Conservation (phyloP, 2,113 vertebrate species). For the Calypte anna region DNA sequence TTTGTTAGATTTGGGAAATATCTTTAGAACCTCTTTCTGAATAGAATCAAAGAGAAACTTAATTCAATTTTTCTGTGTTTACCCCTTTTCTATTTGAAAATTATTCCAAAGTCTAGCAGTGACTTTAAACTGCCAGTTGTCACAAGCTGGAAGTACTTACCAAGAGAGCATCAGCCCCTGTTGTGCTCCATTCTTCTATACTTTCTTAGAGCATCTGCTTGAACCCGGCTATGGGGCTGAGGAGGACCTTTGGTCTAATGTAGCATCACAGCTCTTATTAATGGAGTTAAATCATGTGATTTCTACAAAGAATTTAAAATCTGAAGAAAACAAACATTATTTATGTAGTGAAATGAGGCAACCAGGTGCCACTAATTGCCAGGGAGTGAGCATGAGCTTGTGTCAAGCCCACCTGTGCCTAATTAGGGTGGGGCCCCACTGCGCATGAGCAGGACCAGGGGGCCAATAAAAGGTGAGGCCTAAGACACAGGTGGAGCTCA, state of each 20-base stretch:
- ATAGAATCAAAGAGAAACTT: not conserved
- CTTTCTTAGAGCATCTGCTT: not conserved
- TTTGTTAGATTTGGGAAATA: not conserved
- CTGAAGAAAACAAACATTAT: not conserved
- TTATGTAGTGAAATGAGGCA: no score
- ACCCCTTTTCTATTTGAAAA: not conserved
- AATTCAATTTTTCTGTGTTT: not conserved
- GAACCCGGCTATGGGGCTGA: not conserved
- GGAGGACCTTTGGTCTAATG: not conserved
- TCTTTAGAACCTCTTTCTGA: not conserved
- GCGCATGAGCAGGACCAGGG: no score
- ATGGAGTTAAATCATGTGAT: not conserved
- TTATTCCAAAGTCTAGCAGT: not conserved
- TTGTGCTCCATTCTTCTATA: not conserved
- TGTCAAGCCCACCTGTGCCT: no score
- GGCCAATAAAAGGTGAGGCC: no score
- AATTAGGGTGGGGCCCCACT: no score
- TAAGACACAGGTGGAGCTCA: no score
- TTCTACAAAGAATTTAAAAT: not conserved
- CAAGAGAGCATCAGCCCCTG: not conserved
- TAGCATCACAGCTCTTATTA: not conserved
- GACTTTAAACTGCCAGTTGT: not conserved
- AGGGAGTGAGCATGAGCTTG: no score
- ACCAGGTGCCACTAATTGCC: no score
- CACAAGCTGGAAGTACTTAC: not conserved